Conservation (phyloP, 1,140 invertebrate species). For the Pinna nobilis region DNA sequence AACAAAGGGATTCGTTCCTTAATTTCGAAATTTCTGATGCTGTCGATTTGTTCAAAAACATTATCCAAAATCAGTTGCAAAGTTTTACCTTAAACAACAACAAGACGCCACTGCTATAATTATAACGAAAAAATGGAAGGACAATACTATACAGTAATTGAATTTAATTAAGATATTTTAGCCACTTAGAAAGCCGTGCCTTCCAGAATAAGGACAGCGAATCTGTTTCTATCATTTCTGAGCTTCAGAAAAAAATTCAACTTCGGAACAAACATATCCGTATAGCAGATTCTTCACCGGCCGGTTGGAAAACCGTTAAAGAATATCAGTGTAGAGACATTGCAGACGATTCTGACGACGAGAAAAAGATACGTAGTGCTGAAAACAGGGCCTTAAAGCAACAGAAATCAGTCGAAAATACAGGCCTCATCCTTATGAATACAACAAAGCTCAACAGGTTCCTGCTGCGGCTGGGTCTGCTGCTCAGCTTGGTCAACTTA, state of each 20-base stretch:
- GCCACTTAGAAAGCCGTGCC: too few species aligned
- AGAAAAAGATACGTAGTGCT: neutral
- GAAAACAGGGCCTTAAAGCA: neutral
- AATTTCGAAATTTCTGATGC: too few species aligned
- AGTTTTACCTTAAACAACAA: too few species aligned
- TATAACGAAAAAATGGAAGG: too few species aligned
- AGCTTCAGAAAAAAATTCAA: neutral
- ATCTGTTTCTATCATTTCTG: neutral
- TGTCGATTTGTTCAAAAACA: too few species aligned
- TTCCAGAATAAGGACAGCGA: too few species aligned
- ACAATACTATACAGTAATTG: too few species aligned
- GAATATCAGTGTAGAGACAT: conserved; percentile 19
- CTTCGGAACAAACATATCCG: conserved; percentile 20
- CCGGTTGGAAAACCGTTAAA: conserved; percentile 16
- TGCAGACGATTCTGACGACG: conserved; percentile 27
- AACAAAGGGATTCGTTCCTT: too few species aligned
- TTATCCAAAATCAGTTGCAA: too few species aligned
- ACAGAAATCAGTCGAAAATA: neutral
- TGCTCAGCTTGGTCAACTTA: neutral
- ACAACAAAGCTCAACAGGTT: neutral
- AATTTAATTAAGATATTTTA: too few species aligned
- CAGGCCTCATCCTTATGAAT: neutral
- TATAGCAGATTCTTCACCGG: conserved; percentile 22
- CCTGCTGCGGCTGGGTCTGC: conserved; percentile 5
- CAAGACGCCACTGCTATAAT: too few species aligned